Evolutionary conservation across 2,888 invertebrate species (phyloP), one percentile per base, ranked within the genome.

Genomic region (Cancer borealis): DNA sequence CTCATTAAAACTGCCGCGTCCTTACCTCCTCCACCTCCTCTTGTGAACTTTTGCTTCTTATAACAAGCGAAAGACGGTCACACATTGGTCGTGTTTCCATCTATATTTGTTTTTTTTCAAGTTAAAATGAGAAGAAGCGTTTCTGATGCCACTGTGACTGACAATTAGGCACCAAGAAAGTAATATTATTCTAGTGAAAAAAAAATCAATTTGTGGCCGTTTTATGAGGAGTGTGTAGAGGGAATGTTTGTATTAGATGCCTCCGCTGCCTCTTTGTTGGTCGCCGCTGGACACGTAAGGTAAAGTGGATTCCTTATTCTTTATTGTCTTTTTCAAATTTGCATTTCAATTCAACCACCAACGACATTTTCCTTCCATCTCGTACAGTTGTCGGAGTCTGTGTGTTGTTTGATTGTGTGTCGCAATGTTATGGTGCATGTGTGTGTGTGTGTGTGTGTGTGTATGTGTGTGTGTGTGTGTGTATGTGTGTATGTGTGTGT

Each of bases 391-490:
- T 66, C 6, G 21, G n/a, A n/a, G 14, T 66, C n/a, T n/a, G 3
- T 66, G 21, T 21, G 66, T n/a, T 3, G 3, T 66, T 21, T 66
- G 21, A 26, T 26, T 73, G 60, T 5, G 21, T 3, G 3, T 21
- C 60, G 60, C 3, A 3, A 21, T 60, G 60, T 73, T 5, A 26
- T 73, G 49, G 88, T 45, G 45, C 30, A 46, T 45, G 45, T 88
- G 45, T 87, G 87, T 87, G 84, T 84, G 84, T 87, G 30, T 87
- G 87, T 87, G 87, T 84, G 84, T 84, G 84, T 84, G 84, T 84
- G 84, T 84, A 6, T 87, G 88, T 45, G 45, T 88, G 45, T 87
- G 87, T 87, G 84, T 84, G 84, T 87, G 30, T 87, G 87, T 87
- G 87, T 84, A 6, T 84, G 84, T 84, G 84, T 84, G 84, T 84